These are phyloP conservation scores for Hydraecia micacea DNA, from an alignment of 2,888 invertebrate genomes.

Conservation along the genomic window DNA sequence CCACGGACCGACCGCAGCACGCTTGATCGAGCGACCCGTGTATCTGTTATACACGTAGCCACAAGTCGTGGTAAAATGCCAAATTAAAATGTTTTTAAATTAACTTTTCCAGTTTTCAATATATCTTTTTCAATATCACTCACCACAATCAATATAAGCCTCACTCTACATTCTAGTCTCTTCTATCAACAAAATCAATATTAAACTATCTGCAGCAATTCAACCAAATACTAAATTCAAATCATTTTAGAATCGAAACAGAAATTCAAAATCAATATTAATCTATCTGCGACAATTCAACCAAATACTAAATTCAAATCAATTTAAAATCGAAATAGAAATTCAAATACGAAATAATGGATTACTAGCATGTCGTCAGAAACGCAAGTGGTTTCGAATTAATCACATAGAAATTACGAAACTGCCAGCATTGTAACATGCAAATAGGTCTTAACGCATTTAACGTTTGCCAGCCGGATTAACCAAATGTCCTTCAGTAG, in stretches of 20 bases:
- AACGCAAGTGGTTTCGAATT: slow-evolving; percentile 20
- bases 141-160: no score
- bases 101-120: no score
- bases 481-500: slow-evolving; percentile 37
- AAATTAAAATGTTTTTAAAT: no score
- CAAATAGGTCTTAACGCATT: slow-evolving; percentile 53
- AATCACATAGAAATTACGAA: slow-evolving; percentile 40
- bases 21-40: no score
- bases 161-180: no score
- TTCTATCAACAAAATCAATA: no score
- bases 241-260: slow-evolving; percentile 4
- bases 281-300: not conserved
- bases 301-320: slow-evolving; percentile 15
- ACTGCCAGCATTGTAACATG: slow-evolving; percentile 51
- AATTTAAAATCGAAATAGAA: slow-evolving; percentile 3
- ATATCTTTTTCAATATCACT: no score
- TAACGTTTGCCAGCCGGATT: slow-evolving; percentile 45
- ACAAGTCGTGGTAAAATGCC: no score
- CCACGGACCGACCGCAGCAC: no score
- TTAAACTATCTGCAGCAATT: not conserved
- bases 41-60: no score
- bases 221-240: slow-evolving; percentile 9
- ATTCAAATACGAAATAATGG: slow-evolving; percentile 26
- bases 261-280: slow-evolving; percentile 5
- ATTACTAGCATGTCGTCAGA: no score